Evolutionary conservation across 2,797 vertebrate species (phyloP), one percentile per base, ranked within the genome.

Genomic region (Hoplostethus atlanticus): DNA sequence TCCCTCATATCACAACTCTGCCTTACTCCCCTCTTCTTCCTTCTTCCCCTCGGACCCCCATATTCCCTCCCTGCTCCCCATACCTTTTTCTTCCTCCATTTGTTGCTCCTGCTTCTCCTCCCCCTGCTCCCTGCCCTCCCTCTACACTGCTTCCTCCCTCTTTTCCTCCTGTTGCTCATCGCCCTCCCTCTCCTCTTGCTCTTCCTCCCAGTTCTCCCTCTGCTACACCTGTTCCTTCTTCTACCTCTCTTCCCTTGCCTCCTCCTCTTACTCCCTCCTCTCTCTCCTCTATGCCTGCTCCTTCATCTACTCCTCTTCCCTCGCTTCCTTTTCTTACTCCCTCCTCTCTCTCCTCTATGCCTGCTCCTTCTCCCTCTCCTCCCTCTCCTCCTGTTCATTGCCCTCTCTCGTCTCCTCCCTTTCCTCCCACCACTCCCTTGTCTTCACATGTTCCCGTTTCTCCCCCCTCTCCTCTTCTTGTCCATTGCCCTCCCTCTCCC

Each of bases 1-100:
- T 85, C 16, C 87, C 87, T 54, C 89, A 83, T 73, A 36, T 84
- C 51, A 65, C 61, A 42, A 11, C 70, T 60, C 75, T 85, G 42
- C 46, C 77, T 64, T 84, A 83, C 87, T 72, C 38, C 67, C 77
- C 0, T 50, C 84, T 40, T 66, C 68, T 1, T 71, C 81, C 25
- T 86, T 76, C 57, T 79, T 77, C 68, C 81, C 86, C 57, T 64
- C 47, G 0, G 13, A 87, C 75, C 80, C 87, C 55, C 4, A 81
- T 89, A 87, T 84, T 88, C 84, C 82, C 89, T 71, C 87, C 87
- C 79, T 85, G 86, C 87, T 76, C 79, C 66, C 25, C 77, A 0
- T 77, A 84, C 70, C 72, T 83, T 51, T 65, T 64, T 13, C 71
- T 73, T 63, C 64, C 55, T 9, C 12, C n/a, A 1, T 21, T n/a